phyloP scores from a whole-genome alignment of 1,140 invertebrate species.

The Doryteuthis pealeii region DNA sequence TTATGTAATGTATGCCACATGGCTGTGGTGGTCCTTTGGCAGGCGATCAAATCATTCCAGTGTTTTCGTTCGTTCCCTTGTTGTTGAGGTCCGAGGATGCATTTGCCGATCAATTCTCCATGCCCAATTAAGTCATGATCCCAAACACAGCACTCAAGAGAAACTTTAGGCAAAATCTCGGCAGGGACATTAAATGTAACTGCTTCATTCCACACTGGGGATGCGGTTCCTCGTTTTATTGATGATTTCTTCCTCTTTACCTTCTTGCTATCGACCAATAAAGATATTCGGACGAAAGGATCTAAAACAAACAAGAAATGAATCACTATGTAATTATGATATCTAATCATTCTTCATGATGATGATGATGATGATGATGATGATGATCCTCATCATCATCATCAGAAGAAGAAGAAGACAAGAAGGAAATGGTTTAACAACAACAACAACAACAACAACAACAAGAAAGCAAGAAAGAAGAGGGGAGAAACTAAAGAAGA shows the following conservation, averaged over 20 bases:
- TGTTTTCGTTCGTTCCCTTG: slow-evolving; percentile 73
- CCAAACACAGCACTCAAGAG: slow-evolving; percentile 45
- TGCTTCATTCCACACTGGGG: slow-evolving; percentile 68
- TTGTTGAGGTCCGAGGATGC: slow-evolving; percentile 59
- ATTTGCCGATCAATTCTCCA: slow-evolving; percentile 44
- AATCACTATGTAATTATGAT: neutral
- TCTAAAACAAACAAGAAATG: slow-evolving; percentile 56
- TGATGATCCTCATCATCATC: too few relatives aligned
- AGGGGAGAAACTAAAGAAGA: too few relatives aligned
- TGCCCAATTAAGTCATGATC: slow-evolving; percentile 53
- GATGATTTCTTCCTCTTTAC: slow-evolving; percentile 68
- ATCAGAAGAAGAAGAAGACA: too few relatives aligned
- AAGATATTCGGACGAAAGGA: slow-evolving; percentile 66
- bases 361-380: too few relatives aligned
- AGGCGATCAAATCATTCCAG: slow-evolving; percentile 83
- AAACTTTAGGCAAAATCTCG: slow-evolving; percentile 46
- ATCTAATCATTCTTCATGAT: neutral
- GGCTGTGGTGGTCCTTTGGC: slow-evolving; percentile 76
- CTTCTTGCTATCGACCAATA: slow-evolving; percentile 65
- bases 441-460: too few relatives aligned
- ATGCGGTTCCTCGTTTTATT: slow-evolving; percentile 62
- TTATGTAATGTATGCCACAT: slow-evolving; percentile 83
- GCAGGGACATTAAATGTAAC: slow-evolving; percentile 66
- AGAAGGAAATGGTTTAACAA: too few relatives aligned
- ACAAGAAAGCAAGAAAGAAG: too few relatives aligned